Evolutionary conservation across 92 coral and sea anemone species (phyloP), one percentile per base, ranked within the genome.

Genomic region (Montipora capitata): DNA sequence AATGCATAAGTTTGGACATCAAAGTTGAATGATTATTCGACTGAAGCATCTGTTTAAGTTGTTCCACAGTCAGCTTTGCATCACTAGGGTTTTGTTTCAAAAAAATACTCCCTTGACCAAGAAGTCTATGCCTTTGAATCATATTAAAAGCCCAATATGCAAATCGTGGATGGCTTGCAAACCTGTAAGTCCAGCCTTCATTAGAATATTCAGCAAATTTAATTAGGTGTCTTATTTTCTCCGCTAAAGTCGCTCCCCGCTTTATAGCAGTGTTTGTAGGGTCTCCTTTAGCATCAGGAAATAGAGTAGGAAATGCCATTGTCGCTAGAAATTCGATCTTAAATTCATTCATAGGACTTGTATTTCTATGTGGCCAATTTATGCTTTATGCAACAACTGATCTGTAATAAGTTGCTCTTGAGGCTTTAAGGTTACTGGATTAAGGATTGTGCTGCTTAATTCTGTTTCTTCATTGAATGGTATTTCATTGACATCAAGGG

Each of bases 91-190:
- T 88, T 83, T 92, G 93, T 49, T 92, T 92, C 40, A 91, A 59
- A 84, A 88, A 92, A 64, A 92, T 79, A 74, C 76, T 92, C 27
- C 95, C 93, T 64, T 88, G 96, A 81, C 96, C 81, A 43, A 89
- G 88, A 80, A 85, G 88, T 82, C 94, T 89, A 44, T 81, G 87
- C 76, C 96, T 79, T 16, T 93, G 88, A 80, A 93, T 85, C 90
- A 93, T 89, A 81, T 93, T 93, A 69, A 84, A 89, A 8, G 96
- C 96, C 96, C 96, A 93, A 72, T 93, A 93, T 20, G 91, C 91
- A 93, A 93, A 90, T 68, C 96, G 73, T 38, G 91, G 94, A 69
- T 93, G 94, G 45, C 85, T 66, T 70, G 91, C 96, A 93, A 93
- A 93, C 67, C 96, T 90, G 43, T 90, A 93, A 2, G 79, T 61